Conservation (phyloP, 2,113 vertebrate species). For the Lampris megalopsis region DNA sequence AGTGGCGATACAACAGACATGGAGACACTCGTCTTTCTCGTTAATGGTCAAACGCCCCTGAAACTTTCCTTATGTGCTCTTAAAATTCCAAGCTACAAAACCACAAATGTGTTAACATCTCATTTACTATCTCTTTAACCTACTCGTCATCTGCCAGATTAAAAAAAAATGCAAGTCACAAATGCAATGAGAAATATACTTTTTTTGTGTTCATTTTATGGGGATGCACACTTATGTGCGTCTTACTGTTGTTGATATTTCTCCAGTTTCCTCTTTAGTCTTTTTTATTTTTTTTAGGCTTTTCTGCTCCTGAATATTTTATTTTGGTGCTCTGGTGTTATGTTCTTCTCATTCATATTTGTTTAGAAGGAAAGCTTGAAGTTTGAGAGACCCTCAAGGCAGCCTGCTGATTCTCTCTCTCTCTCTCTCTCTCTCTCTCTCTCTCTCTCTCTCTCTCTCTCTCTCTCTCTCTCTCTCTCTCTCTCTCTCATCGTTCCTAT, state of each 20-base stretch:
- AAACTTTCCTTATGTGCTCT: too few relatives aligned
- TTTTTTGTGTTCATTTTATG: too few relatives aligned
- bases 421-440: not conserved
- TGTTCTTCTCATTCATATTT: not conserved
- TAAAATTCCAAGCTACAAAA: too few relatives aligned
- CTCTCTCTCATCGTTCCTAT: slow-evolving; percentile 1
- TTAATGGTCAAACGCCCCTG: too few relatives aligned
- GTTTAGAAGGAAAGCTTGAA: not conserved
- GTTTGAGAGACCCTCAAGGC: not conserved
- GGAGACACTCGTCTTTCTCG: too few relatives aligned
- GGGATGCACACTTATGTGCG: not conserved
- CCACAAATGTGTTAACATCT: too few relatives aligned
- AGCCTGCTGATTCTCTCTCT: not conserved
- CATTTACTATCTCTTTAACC: too few relatives aligned
- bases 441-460: slow-evolving; percentile 5
- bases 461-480: slow-evolving; percentile 11
- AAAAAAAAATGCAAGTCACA: too few relatives aligned
- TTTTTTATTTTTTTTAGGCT: not conserved
- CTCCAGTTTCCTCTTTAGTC: not conserved
- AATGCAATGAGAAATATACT: too few relatives aligned
- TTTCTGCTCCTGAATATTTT: slow-evolving; percentile 5
- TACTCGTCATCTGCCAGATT: too few relatives aligned
- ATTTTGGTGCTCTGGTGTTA: not conserved
- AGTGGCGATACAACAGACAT: too few relatives aligned
- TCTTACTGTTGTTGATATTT: not conserved